Conservation (phyloP, 2,113 vertebrate genomes). For the Corythornis vintsioides region DNA sequence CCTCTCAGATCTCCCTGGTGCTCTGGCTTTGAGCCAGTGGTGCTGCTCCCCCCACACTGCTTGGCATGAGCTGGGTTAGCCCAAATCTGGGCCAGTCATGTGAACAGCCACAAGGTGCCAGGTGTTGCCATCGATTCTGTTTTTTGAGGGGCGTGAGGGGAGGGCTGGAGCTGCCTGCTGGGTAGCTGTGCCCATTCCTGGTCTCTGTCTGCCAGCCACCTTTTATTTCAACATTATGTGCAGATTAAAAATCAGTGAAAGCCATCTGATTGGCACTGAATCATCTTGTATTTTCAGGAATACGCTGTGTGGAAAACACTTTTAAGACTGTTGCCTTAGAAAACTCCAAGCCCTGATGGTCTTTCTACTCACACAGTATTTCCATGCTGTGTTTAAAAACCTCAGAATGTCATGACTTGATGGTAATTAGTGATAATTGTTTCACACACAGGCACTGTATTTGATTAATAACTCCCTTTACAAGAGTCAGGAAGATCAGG, state of each 20-base stretch:
- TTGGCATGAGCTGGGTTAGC: background rate
- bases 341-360: background rate
- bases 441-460: background rate
- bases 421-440: slow-evolving; percentile 7
- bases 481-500: background rate
- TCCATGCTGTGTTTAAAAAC: background rate
- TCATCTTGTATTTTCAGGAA: background rate
- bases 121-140: fast-evolving
- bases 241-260: background rate
- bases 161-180: background rate
- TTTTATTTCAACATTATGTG: background rate
- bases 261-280: background rate
- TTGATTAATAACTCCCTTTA: slow-evolving; percentile 1
- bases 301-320: background rate
- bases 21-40: fast-evolving
- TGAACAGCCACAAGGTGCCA: background rate
- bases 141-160: fast-evolving
- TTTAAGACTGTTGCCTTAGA: background rate
- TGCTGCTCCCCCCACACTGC: background rate
- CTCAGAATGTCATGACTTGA: background rate
- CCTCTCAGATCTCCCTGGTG: background rate
- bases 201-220: background rate
- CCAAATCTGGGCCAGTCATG: background rate
- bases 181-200: fast-evolving
- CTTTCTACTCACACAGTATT: background rate